These are phyloP conservation scores for Sitodiplosis mosellana DNA, from an alignment of 1,140 invertebrate species.

Conservation along the genomic window DNA sequence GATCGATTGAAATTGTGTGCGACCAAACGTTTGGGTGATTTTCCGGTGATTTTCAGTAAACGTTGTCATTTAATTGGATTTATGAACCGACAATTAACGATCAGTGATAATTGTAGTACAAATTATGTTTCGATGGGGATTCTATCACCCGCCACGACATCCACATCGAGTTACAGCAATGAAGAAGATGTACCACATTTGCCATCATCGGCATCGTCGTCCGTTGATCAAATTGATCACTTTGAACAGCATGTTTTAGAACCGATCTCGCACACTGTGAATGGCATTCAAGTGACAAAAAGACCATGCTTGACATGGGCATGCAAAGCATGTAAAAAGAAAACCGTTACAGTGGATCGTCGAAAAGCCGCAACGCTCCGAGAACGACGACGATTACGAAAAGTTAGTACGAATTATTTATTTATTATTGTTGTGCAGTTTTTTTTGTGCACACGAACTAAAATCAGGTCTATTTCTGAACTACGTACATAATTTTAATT, in stretches of 20 bases:
- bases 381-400: constrained; percentile 75
- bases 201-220: too few species aligned
- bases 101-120: too few species aligned
- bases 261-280: constrained; percentile 25
- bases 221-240: constrained; percentile 20
- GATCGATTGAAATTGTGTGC: too few species aligned
- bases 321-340: constrained; percentile 90
- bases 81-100: too few species aligned
- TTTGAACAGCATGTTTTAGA: constrained; percentile 31
- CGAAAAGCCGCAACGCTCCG: constrained; percentile 91
- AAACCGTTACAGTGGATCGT: constrained; percentile 82
- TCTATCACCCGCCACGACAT: too few species aligned
- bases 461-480: background rate
- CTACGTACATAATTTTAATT: background rate
- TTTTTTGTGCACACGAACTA: background rate
- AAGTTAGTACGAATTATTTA: constrained; percentile 38
- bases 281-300: constrained; percentile 25
- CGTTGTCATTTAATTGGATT: too few species aligned
- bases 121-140: too few species aligned
- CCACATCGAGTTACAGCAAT: too few species aligned
- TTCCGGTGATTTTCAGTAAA: too few species aligned
- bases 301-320: constrained; percentile 81
- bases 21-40: too few species aligned
- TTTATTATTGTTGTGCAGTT: background rate
- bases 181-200: too few species aligned